Conservation (phyloP, 2,888 invertebrate genomes). For the Chloromyia formosa region DNA sequence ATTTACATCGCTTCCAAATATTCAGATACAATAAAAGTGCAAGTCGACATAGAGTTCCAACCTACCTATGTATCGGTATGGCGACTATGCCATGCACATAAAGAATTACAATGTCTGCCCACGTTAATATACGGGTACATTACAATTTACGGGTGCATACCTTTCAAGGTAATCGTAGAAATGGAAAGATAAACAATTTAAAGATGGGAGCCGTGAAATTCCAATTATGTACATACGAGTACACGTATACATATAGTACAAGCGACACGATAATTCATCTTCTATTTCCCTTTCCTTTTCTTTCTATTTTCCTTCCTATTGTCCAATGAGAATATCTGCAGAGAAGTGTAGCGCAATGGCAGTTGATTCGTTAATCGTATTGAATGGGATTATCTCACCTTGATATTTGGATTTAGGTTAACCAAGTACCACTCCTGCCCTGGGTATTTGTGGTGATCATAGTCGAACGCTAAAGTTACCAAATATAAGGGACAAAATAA, state of each 20-base stretch:
- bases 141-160: conserved; percentile 5
- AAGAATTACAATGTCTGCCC: too few relatives aligned
- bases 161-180: conserved; percentile 41
- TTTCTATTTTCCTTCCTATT: too few relatives aligned
- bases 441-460: too few relatives aligned
- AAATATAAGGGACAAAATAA: too few relatives aligned
- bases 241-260: background rate
- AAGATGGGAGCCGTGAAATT: conserved; percentile 38
- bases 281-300: too few relatives aligned
- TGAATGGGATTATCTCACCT: conserved; percentile 40
- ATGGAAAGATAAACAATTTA: conserved; percentile 37
- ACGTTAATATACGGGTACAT: background rate
- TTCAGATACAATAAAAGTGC: conserved; percentile 24
- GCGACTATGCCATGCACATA: background rate
- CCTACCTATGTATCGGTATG: background rate
- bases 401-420: conserved; percentile 39
- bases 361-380: conserved; percentile 3
- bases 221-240: conserved; percentile 27
- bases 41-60: background rate
- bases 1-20: background rate
- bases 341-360: too few relatives aligned
- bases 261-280: conserved; percentile 37
- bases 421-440: too few relatives aligned
- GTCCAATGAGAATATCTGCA: background rate
- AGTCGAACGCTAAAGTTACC: too few relatives aligned